A percentile compares a stretch with the other conserved stretches of the same genome.
phyloP scores from a whole-genome alignment of 1,140 invertebrate species.

The Aleiodes sp. region DNA sequence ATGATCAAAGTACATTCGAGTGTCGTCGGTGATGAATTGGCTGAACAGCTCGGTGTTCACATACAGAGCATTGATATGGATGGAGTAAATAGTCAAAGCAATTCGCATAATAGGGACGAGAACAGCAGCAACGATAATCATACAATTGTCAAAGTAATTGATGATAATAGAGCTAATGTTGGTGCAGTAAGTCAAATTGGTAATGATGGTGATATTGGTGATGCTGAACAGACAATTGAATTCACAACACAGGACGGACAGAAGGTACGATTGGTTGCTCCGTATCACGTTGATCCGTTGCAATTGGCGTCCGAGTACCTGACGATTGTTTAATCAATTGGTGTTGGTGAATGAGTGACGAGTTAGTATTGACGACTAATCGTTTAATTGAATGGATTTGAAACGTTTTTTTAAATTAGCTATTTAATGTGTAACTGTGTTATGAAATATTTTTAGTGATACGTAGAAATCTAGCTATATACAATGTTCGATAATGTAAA shows the following conservation, averaged over 20 bases:
- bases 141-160: slow-evolving; percentile 53
- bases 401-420: neutral
- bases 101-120: slow-evolving; percentile 18
- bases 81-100: slow-evolving; percentile 1
- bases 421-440: neutral
- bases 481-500: neutral
- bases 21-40: slow-evolving; percentile 43
- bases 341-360: neutral
- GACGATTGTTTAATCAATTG: slow-evolving; percentile 60
- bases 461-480: neutral
- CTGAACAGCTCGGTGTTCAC: slow-evolving; percentile 44
- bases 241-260: slow-evolving; percentile 66
- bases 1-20: slow-evolving; percentile 57
- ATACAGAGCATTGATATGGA: slow-evolving; percentile 41
- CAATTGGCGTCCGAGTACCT: slow-evolving; percentile 64
- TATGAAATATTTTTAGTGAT: neutral
- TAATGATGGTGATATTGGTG: slow-evolving; percentile 44
- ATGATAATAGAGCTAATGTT: slow-evolving; percentile 50
- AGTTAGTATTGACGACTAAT: neutral
- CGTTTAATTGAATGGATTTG: neutral
- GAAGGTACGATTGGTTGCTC: slow-evolving; percentile 63
- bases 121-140: slow-evolving; percentile 42
- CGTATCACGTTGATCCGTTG: slow-evolving; percentile 61
- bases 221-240: slow-evolving; percentile 61
- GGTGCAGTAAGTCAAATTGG: slow-evolving; percentile 50